Conservation (phyloP, 2,113 vertebrate species). For the Leiothrix lutea region DNA sequence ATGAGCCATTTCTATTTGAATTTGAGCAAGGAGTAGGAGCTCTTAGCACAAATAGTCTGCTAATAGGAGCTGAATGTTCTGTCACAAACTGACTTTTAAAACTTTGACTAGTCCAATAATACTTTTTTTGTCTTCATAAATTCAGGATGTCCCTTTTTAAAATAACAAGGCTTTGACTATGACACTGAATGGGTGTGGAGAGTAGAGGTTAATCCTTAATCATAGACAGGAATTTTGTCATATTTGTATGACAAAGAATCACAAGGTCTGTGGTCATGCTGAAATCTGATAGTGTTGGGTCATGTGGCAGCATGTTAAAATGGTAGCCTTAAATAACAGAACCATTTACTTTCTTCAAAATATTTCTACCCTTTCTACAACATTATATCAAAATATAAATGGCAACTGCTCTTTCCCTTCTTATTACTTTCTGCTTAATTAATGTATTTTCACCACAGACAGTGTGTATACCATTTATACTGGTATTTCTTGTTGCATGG, state of each 20-base stretch:
- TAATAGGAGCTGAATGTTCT: background rate
- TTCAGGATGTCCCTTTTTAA: background rate
- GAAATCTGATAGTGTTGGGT: background rate
- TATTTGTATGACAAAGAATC: background rate
- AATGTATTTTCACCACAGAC: background rate
- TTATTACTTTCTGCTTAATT: background rate
- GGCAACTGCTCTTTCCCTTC: background rate
- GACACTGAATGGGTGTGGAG: background rate
- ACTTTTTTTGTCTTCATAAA: background rate
- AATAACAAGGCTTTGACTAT: background rate
- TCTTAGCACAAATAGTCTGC: background rate
- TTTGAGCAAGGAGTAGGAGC: background rate
- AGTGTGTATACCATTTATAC: background rate
- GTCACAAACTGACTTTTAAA: background rate
- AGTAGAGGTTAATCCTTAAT: background rate
- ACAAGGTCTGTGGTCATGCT: accelerated
- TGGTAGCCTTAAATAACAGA: background rate
- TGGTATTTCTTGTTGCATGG: background rate
- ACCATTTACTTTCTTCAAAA: background rate
- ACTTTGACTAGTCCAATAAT: background rate
- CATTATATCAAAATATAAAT: background rate
- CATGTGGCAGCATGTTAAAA: background rate
- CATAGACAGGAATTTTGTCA: background rate
- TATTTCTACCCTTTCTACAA: background rate
- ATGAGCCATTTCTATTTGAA: background rate